Evolutionary conservation across 2,113 vertebrate species (phyloP).

Genomic region (Indicator maculatus): DNA sequence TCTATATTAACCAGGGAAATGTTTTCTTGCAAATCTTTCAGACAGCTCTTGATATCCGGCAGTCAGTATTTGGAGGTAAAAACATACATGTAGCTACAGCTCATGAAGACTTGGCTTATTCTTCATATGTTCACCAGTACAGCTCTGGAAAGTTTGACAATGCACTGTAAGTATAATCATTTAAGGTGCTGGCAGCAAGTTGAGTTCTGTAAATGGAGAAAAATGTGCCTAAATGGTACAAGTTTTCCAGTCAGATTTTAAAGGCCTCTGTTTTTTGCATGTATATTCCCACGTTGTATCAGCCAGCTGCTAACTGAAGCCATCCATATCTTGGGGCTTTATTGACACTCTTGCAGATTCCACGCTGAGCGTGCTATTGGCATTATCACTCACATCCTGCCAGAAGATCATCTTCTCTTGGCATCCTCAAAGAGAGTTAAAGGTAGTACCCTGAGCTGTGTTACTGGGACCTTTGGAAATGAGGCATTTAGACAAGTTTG

Average conservation of each 20-base stretch:
- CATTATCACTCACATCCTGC: conserved; percentile 99
- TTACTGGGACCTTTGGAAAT: background rate
- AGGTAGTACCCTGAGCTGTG: conserved; percentile 74
- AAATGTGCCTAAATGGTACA: background rate
- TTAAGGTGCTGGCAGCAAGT: background rate
- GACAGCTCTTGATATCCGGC: conserved; percentile 97
- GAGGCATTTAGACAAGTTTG: background rate
- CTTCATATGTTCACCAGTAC: conserved; percentile 98
- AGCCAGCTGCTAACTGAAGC: background rate
- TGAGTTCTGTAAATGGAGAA: background rate
- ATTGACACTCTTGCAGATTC: conserved; percentile 81
- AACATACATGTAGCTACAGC: conserved; percentile 98
- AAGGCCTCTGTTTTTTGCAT: background rate
- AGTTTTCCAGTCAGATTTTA: background rate
- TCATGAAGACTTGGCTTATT: conserved; percentile 97
- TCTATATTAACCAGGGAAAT: background rate
- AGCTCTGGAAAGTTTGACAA: conserved; percentile 99
- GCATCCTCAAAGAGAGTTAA: conserved; percentile 99
- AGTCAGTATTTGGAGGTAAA: conserved; percentile 98
- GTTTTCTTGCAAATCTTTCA: conserved; percentile 56
- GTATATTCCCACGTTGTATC: background rate
- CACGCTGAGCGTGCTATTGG: conserved; percentile 99
- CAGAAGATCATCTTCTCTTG: conserved; percentile 97
- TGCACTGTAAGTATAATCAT: conserved; percentile 88
- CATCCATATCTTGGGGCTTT: background rate